Evolutionary conservation across 2,797 vertebrate genomes (phyloP).

Genomic region (Geotria australis): DNA sequence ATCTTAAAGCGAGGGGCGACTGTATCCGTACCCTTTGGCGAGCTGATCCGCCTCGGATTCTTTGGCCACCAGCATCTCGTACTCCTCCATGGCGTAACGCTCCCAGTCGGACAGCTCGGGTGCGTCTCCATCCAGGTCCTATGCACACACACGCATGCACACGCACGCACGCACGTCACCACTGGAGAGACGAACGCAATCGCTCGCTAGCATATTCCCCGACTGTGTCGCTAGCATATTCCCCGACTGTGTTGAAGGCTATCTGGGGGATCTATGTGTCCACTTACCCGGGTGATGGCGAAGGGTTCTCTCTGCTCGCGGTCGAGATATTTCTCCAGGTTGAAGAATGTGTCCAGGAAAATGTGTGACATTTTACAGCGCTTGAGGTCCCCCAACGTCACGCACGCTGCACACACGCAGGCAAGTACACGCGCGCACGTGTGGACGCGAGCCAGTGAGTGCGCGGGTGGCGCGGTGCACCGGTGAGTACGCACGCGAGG

Average conservation of each 20-base stretch:
- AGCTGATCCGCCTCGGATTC: conserved; percentile 73
- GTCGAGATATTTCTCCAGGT: conserved; percentile 95
- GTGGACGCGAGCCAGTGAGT: no score
- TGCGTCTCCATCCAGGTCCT: conserved; percentile 65
- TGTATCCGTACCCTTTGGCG: no score
- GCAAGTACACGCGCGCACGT: no score
- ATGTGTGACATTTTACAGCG: conserved; percentile 82
- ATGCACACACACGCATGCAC: not conserved
- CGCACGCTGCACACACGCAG: conserved; percentile 24
- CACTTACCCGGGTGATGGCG: conserved; percentile 79
- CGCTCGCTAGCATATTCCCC: no score
- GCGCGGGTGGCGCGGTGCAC: no score
- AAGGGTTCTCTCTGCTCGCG: conserved; percentile 96
- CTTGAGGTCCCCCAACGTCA: conserved; percentile 72
- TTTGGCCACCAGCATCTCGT: conserved; percentile 82
- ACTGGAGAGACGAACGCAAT: no score
- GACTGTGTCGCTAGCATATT: no score
- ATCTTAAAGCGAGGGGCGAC: no score
- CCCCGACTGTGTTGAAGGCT: no score
- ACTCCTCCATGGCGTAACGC: conserved; percentile 80
- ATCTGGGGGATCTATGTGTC: no score
- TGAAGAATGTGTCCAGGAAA: conserved; percentile 96
- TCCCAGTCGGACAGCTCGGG: conserved; percentile 97
- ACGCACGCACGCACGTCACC: no score
- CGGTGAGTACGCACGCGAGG: no score